Evolutionary conservation across 1,140 invertebrate genomes (phyloP), one percentile per base, ranked within the genome.

Genomic region (Saccostrea glomerata): DNA sequence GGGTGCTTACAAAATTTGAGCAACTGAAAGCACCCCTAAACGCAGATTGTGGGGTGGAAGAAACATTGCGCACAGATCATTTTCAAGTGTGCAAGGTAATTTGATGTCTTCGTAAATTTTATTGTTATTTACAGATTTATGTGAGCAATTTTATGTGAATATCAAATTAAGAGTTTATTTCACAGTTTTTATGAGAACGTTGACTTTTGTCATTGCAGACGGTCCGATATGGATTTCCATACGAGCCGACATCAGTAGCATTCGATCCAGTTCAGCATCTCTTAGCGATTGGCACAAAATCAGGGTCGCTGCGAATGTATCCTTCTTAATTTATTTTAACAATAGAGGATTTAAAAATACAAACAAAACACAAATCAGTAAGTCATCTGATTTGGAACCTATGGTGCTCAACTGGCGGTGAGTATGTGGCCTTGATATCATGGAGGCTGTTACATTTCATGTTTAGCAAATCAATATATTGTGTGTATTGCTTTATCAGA

Each of bases 201-300:
- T 82, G 40, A 47, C 25, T 82, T 82, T 82, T 82, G 92, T 86
- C 92, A 89, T 97, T 97, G 25, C 97, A 99, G 98, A 99, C 98
- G 92, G 98, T 99, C 94, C 97, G 98, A 66, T 98, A 99, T 97
- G 99, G 99, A 92, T 99, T 99, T 96, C 99, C 99, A 89, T 98
- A 98, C 95, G 98, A 99, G 92, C 99, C 99, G 70, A 98, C 98
- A 90, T 98, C 98, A 66, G 96, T 99, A 95, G 98, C 98, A 82
- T 99, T 98, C 96, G 99, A 99, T 96, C 98, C 99, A 73, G 97
- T 99, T 92, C 99, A 99, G 96, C 97, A 97, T 95, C 96, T 99
- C 84, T 96, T 99, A 93, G 99, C 98, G 63, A 98, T 99, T 95
- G 99, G 99, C 87, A 98, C 98, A 93, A 99, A 98, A 96, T 97